Evolutionary conservation across 1,140 invertebrate genomes (phyloP), one percentile per base, ranked within the genome.

Genomic region (Potamilus streckersoni): DNA sequence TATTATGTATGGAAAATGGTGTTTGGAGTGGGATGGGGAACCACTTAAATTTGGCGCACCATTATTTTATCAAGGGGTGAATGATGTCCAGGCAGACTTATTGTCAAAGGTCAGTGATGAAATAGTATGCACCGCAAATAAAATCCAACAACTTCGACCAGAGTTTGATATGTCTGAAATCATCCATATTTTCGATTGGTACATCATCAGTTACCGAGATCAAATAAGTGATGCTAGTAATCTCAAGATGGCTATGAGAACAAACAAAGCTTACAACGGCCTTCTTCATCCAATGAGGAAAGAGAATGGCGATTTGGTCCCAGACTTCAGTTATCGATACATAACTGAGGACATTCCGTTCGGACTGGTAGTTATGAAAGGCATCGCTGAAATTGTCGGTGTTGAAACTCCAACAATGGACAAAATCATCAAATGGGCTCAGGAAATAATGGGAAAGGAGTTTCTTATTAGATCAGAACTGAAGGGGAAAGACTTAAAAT

Each of bases 61-160:
- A 20, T 65, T 86, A 59, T 85, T 86, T 62, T 86, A 86, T 63
- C 80, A 86, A 71, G 83, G 83, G 19, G 69, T 86, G 31, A 73
- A 82, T 68, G 80, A 84, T 15, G 55, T 59, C 1, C 75, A 81
- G 55, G 82, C 77, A 13, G 71, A 75, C 12, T 31, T 85, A 16
- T 60, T 85, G 8, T 68, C 71, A n/a, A 72, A 63, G 55, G 73
- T 84, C 8, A 84, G 82, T 49, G 73, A 81, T 12, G 85, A 85
- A 72, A 57, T 81, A 17, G 61, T 83, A 2, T 70, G 70, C 11
- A 80, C 73, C 38, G 81, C 80, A 31, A 78, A 79, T 62, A 78
- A 66, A 58, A 81, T 83, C 13, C 27, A 77, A 12, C 64, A 73
- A 23, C 71, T 69, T 20, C 79, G 67, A 38, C 65, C 69, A 6